A percentile compares a stretch with the other conserved stretches of the same genome.
Evolutionary conservation across 2,113 vertebrate genomes (phyloP).

Genomic region (Malurus alboscapulatus): DNA sequence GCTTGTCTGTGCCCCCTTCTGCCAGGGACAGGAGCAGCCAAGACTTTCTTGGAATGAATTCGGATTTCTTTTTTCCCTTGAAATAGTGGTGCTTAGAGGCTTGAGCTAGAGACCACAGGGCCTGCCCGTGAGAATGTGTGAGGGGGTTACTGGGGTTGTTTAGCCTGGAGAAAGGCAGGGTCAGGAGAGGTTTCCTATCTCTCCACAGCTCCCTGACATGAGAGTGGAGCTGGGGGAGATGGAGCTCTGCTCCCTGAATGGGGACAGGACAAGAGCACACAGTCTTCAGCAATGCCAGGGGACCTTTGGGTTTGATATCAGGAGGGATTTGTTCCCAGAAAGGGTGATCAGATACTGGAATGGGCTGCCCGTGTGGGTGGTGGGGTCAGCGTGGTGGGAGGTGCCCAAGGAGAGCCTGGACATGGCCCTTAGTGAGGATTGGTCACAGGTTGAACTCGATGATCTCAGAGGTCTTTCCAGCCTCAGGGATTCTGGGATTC

Average conservation of each 20-base stretch:
- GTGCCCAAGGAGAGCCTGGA: neutral
- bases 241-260: neutral
- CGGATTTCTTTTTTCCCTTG: neutral
- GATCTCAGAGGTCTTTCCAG: neutral
- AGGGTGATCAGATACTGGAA: rapidly evolving
- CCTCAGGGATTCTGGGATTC: neutral
- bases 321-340: neutral
- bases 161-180: neutral
- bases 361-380: neutral
- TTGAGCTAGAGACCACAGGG: neutral
- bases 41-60: neutral
- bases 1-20: neutral
- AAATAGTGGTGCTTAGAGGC: neutral
- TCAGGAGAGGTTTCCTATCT: neutral
- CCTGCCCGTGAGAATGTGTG: neutral
- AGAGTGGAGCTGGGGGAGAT: rapidly evolving
- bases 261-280: rapidly evolving
- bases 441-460: neutral
- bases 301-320: neutral
- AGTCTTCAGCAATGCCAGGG: rapidly evolving
- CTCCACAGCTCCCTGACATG: neutral
- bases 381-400: neutral
- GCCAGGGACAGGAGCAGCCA: neutral
- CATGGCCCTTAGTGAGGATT: rapidly evolving
- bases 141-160: neutral